phyloP scores from a whole-genome alignment of 2,888 invertebrate genomes.

The Caenorhabditis macrosperma region DNA sequence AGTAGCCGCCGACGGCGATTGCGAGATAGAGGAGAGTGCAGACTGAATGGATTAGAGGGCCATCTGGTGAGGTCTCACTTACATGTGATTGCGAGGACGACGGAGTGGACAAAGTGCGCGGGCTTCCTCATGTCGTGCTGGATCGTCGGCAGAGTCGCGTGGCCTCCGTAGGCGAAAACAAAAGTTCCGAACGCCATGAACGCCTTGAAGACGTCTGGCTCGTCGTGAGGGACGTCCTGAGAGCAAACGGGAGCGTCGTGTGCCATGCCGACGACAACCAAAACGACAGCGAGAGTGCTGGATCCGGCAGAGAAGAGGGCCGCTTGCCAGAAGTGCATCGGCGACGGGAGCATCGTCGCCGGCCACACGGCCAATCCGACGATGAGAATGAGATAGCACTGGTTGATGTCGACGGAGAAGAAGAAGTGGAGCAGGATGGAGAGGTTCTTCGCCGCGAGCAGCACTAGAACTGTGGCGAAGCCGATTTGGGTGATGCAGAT shows the following conservation, averaged over 20 bases:
- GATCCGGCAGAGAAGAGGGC: slow-evolving; percentile 67
- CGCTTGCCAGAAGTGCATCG: slow-evolving; percentile 69
- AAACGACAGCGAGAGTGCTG: slow-evolving; percentile 55
- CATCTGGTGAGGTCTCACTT: neutral
- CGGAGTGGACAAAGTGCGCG: slow-evolving; percentile 64
- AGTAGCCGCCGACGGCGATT: slow-evolving; percentile 58
- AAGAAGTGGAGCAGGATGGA: slow-evolving; percentile 66
- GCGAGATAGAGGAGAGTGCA: slow-evolving; percentile 57
- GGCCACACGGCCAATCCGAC: slow-evolving; percentile 65
- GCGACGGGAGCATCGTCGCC: slow-evolving; percentile 63
- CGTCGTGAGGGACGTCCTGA: slow-evolving; percentile 49
- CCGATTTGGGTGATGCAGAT: slow-evolving; percentile 65
- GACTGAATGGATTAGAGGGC: slow-evolving; percentile 35
- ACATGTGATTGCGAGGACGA: slow-evolving; percentile 64
- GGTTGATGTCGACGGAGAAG: slow-evolving; percentile 58
- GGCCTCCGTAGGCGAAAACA: slow-evolving; percentile 66
- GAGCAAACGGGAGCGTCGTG: slow-evolving; percentile 62
- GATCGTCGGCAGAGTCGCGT: slow-evolving; percentile 69
- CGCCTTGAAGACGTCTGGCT: slow-evolving; percentile 40
- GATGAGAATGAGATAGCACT: slow-evolving; percentile 63
- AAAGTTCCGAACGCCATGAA: slow-evolving; percentile 67
- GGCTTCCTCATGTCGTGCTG: slow-evolving; percentile 73
- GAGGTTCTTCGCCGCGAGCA: slow-evolving; percentile 64
- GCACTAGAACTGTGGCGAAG: slow-evolving; percentile 61
- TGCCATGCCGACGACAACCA: slow-evolving; percentile 57